Evolutionary conservation across 2,113 vertebrate species (phyloP), one percentile per base, ranked within the genome.

Genomic region (Enhydra lutris): DNA sequence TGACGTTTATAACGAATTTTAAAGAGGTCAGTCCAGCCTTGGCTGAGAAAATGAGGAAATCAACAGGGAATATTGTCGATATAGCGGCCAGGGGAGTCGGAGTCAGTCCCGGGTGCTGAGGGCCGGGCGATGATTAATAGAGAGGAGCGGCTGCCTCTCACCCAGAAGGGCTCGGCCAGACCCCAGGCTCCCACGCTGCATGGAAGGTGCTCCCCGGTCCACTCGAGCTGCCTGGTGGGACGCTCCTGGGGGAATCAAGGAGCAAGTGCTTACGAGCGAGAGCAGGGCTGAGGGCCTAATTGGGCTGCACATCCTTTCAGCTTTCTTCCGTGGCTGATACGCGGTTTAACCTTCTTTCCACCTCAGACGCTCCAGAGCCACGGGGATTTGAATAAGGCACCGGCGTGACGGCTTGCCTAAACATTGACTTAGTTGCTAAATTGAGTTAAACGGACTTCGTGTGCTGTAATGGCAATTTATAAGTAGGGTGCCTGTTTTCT

Each of bases 1-100:
- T 99, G 99, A 99, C 99, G 99, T 99, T 99, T 99, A 99, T 99
- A 99, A 99, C 99, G 99, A 99, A 99, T 99, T 99, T 99, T 99
- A 99, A 99, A 99, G 99, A 99, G 99, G 99, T 99, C 99, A 99
- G 99, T 99, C 98, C 98, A 98, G 99, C 98, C 99, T 97, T 96
- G 98, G 98, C 99, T 98, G 98, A 99, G 99, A 99, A 99, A 99
- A 99, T 98, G 98, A 99, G 99, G 98, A 99, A 99, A 99, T 99
- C 99, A 99, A 99, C 99, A 99, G 99, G 98, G 99, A 99, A 99
- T 99, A 98, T 99, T 99, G 99, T 99, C 99, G 99, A 99, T 99
- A 99, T 99, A 99, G 98, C 98, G 99, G 98, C 98, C 98, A 97
- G 98, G 99, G 99, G 99, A 99, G 98, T 97, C 97, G 97, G 98